These are phyloP conservation scores for Baronia brevicornis DNA, from an alignment of 2,888 invertebrate species.

Conservation along the genomic window DNA sequence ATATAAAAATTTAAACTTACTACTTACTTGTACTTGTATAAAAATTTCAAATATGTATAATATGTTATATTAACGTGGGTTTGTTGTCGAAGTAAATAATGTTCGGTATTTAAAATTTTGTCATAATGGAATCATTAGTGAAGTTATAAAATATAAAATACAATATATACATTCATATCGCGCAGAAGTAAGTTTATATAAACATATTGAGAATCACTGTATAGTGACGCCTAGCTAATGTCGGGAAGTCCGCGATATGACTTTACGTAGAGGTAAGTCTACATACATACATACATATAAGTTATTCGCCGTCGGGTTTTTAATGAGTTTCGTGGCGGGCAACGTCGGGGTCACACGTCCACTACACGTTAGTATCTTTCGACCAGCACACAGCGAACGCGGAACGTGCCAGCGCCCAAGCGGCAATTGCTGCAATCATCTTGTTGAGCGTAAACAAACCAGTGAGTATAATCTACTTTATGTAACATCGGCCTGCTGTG, in stretches of 20 bases:
- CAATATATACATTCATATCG: no score
- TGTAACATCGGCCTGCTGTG: constrained; percentile 34
- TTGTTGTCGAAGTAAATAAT: no score
- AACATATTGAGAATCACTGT: constrained; percentile 13
- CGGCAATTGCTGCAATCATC: constrained; percentile 68
- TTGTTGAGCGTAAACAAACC: constrained; percentile 70
- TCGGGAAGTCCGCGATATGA: constrained; percentile 13
- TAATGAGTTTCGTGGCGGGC: constrained; percentile 51
- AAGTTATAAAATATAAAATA: no score
- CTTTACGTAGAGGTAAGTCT: constrained; percentile 10
- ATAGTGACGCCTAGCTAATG: constrained; percentile 8
- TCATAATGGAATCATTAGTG: no score
- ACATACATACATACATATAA: constrained; percentile 31
- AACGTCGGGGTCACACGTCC: constrained; percentile 43
- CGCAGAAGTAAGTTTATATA: no score
- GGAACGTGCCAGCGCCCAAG: constrained; percentile 62
- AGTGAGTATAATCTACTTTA: constrained; percentile 58
- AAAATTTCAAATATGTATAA: no score
- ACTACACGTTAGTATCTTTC: constrained; percentile 25
- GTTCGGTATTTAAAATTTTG: no score
- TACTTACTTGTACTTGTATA: no score
- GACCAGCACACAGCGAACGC: constrained; percentile 32
- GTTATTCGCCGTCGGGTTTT: constrained; percentile 32
- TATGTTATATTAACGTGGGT: no score
- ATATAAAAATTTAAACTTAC: no score